Conservation (phyloP, 92 coral and sea anemone genomes). For the Palythoa grandis region DNA sequence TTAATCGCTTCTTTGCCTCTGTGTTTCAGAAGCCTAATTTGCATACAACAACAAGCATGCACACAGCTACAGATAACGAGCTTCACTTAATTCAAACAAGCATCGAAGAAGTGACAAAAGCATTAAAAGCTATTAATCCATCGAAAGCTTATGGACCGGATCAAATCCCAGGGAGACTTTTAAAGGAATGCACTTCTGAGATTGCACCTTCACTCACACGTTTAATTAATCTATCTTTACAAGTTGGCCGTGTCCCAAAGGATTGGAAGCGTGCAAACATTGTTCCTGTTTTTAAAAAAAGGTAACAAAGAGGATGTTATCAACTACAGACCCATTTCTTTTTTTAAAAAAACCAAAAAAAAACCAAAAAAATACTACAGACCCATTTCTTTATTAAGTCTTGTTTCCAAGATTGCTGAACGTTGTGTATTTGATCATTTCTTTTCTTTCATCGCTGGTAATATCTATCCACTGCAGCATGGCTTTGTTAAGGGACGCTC, state of each 20-base stretch:
- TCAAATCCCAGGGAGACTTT: conserved; percentile 9
- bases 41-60: conserved; percentile 43
- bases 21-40: conserved; percentile 57
- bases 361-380: not conserved
- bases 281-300: conserved; percentile 51
- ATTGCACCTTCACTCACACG: conserved; percentile 48
- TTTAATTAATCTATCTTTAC: conserved; percentile 27
- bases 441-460: conserved; percentile 33
- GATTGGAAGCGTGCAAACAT: conserved; percentile 58
- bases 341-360: conserved; percentile 27
- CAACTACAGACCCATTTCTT: no score
- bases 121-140: conserved; percentile 1
- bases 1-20: conserved; percentile 46
- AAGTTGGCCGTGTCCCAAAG: conserved; percentile 52
- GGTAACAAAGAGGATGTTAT: no score
- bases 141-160: conserved; percentile 34
- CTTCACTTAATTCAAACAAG: conserved; percentile 26
- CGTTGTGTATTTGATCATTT: conserved; percentile 35
- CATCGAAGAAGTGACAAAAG: conserved; percentile 41
- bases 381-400: conserved; percentile 15
- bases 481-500: not conserved
- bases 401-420: not conserved
- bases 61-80: conserved; percentile 1
- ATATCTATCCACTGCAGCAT: conserved; percentile 28
- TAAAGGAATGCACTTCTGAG: conserved; percentile 42